Evolutionary conservation across 2,888 invertebrate genomes (phyloP).

Genomic region (Plagodis pulveraria): DNA sequence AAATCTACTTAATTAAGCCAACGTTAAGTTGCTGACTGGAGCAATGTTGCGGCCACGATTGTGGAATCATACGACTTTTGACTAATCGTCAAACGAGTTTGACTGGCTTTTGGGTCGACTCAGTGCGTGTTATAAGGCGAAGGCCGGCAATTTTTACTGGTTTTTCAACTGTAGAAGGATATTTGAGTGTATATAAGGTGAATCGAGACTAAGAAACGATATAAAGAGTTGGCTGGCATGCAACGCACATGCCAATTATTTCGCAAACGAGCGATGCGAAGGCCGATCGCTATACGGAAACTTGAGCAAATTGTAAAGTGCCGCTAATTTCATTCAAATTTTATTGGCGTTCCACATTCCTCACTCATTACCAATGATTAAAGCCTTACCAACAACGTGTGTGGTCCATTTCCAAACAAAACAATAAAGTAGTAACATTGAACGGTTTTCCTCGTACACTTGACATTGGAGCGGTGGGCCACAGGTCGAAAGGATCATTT

Average conservation of each 20-base stretch:
- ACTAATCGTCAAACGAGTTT: slow-evolving; percentile 47
- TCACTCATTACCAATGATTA: slow-evolving; percentile 12
- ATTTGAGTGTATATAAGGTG: slow-evolving; percentile 6
- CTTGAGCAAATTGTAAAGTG: slow-evolving; percentile 59
- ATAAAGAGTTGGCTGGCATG: slow-evolving; percentile 49
- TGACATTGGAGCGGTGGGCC: slow-evolving; percentile 63
- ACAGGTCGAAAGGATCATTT: slow-evolving; percentile 51
- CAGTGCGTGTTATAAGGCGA: slow-evolving; percentile 35
- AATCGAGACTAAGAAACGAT: slow-evolving; percentile 14
- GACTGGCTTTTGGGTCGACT: slow-evolving; percentile 38
- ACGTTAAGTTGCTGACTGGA: slow-evolving; percentile 28
- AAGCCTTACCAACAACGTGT: slow-evolving; percentile 14
- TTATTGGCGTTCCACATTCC: slow-evolving; percentile 18
- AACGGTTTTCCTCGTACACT: slow-evolving; percentile 67
- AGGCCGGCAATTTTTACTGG: slow-evolving; percentile 31
- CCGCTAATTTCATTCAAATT: slow-evolving; percentile 49
- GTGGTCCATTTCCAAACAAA: slow-evolving; percentile 38
- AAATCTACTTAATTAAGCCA: slow-evolving; percentile 18
- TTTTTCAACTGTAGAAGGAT: slow-evolving; percentile 13
- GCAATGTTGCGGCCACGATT: slow-evolving; percentile 32
- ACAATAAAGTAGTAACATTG: slow-evolving; percentile 32
- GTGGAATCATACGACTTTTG: slow-evolving; percentile 43
- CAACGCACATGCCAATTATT: slow-evolving; percentile 53
- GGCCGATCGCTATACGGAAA: slow-evolving; percentile 64
- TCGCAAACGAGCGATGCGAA: slow-evolving; percentile 57